Evolutionary conservation across 2,113 vertebrate genomes (phyloP).

Genomic region (Grammomys surdaster): DNA sequence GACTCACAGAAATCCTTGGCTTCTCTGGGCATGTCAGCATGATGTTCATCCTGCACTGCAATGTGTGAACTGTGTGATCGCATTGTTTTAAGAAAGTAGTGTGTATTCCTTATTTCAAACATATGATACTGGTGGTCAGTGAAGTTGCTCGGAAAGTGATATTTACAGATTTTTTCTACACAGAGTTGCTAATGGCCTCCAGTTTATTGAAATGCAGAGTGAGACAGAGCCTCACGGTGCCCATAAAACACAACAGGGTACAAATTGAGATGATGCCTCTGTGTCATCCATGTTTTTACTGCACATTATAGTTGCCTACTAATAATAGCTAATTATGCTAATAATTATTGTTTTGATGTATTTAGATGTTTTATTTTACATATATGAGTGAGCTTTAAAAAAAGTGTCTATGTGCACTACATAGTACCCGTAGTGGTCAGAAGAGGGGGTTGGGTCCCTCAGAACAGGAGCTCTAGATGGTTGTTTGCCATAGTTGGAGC

Average conservation of each 20-base stretch:
- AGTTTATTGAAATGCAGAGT: background rate
- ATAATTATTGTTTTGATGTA: background rate
- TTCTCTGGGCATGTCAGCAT: background rate
- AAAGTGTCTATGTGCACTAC: background rate
- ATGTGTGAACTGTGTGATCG: background rate
- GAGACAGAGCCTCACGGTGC: background rate
- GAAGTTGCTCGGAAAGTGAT: background rate
- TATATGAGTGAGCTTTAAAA: background rate
- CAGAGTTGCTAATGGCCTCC: background rate
- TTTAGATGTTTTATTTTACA: background rate
- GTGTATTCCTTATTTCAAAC: background rate
- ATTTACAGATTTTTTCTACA: background rate
- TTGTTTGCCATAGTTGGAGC: too few relatives aligned
- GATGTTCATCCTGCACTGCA: background rate
- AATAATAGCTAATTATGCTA: background rate
- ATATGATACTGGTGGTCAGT: background rate
- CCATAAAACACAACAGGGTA: background rate
- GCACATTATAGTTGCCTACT: background rate
- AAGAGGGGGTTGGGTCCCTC: background rate
- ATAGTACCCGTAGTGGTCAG: background rate
- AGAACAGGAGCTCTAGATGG: background rate
- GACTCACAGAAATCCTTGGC: background rate
- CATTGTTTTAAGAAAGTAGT: background rate
- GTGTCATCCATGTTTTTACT: background rate
- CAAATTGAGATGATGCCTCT: background rate